phyloP scores from a whole-genome alignment of 2,888 invertebrate genomes.

The Tortricodes alternella region DNA sequence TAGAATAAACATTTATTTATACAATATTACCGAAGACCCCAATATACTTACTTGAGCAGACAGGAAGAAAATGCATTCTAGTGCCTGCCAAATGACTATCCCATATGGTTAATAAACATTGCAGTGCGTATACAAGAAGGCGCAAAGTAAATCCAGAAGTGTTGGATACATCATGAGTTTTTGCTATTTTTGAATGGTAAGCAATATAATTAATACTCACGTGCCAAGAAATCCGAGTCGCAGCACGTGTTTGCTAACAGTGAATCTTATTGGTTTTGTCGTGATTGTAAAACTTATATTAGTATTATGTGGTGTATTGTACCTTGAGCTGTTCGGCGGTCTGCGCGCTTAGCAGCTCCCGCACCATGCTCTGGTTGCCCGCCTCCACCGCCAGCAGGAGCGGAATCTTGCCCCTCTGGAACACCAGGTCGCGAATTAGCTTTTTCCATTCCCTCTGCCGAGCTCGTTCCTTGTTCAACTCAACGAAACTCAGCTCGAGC shows the following conservation, averaged over 20 bases:
- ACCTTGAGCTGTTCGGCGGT: conserved; percentile 93
- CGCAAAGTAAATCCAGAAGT: not conserved
- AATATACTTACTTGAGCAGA: not conserved
- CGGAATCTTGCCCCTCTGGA: conserved; percentile 96
- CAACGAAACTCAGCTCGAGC: conserved; percentile 76
- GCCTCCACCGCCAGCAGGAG: conserved; percentile 96
- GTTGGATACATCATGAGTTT: no score
- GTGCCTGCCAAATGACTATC: not conserved
- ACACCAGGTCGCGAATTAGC: conserved; percentile 83
- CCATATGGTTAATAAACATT: not conserved
- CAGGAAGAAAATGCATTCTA: no score
- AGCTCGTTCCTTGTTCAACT: conserved; percentile 79
- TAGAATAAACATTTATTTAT: not conserved
- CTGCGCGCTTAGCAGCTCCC: conserved; percentile 94
- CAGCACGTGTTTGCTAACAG: no score
- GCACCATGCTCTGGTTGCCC: conserved; percentile 97
- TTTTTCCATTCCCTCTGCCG: conserved; percentile 81
- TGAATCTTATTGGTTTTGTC: no score
- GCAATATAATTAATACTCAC: no score
- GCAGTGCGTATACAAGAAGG: conserved; percentile 1
- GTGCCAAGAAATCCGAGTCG: no score
- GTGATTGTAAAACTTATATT: no score
- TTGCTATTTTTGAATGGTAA: no score
- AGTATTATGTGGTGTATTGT: no score
- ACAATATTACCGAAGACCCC: not conserved